These are phyloP conservation scores for Drosophila eugracilis DNA, from an alignment of 1,140 invertebrate species.

Conservation along the genomic window DNA sequence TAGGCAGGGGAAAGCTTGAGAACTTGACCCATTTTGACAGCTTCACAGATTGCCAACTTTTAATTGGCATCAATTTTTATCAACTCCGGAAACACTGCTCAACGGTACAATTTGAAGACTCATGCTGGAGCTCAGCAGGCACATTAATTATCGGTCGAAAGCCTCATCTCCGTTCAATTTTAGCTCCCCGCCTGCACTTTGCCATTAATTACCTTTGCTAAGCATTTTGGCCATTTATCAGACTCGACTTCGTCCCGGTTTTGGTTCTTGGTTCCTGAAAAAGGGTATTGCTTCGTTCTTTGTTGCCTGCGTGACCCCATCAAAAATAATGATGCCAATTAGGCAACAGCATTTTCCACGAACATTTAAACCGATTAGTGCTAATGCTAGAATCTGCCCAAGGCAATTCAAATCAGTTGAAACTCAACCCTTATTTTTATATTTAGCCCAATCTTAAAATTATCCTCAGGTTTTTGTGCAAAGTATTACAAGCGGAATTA, in stretches of 20 bases:
- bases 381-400: conserved; percentile 43
- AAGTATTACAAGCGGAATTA: no score
- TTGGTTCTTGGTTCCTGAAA: conserved; percentile 5
- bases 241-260: conserved; percentile 1
- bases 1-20: conserved; percentile 1
- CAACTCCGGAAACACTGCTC: conserved; percentile 32
- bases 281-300: background rate
- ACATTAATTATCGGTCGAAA: conserved; percentile 64
- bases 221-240: conserved; percentile 66
- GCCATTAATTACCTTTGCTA: conserved; percentile 66
- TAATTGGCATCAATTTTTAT: conserved; percentile 59
- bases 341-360: conserved; percentile 63
- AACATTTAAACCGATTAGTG: conserved; percentile 75
- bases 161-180: background rate
- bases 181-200: conserved; percentile 11
- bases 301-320: conserved; percentile 63
- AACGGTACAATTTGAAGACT: conserved; percentile 20
- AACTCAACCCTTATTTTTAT: no score
- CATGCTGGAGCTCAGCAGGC: conserved; percentile 42
- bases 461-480: no score
- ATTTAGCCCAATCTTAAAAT: no score
- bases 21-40: conserved; percentile 51
- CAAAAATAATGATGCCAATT: conserved; percentile 79
- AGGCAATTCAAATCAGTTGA: no score
- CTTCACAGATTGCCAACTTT: conserved; percentile 51